A percentile compares a stretch with the other conserved stretches of the same genome.
Conservation (phyloP, 2,797 vertebrate species). For the Danio choprae region DNA sequence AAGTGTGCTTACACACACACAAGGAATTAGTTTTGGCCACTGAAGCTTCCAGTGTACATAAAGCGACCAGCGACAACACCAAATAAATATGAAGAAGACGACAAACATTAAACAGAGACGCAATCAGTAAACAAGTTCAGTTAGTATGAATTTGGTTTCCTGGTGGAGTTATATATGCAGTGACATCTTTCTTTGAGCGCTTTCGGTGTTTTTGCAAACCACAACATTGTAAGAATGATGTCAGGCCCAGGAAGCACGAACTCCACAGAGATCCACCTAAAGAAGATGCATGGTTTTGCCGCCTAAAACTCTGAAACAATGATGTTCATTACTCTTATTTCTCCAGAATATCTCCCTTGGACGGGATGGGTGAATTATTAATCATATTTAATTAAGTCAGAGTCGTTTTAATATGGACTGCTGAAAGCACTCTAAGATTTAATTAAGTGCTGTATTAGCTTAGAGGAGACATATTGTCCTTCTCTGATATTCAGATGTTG, state of each 20-base stretch:
- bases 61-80: too few species aligned
- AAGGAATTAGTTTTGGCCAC: too few species aligned
- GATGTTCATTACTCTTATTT: conserved; percentile 49
- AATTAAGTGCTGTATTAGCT: conserved; percentile 61
- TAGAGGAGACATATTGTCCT: conserved; percentile 50
- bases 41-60: too few species aligned
- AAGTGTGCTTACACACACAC: too few species aligned
- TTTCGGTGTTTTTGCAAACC: not conserved
- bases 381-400: conserved; percentile 59
- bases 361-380: conserved; percentile 47
- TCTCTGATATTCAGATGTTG: conserved; percentile 35
- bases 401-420: conserved; percentile 53
- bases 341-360: conserved; percentile 41
- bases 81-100: too few species aligned
- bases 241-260: not conserved
- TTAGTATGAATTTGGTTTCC: not conserved
- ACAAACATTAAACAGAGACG: too few species aligned
- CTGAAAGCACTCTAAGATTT: conserved; percentile 48
- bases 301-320: not conserved
- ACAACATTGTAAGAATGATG: not conserved
- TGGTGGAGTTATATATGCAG: not conserved
- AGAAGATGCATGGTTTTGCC: not conserved
- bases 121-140: too few species aligned
- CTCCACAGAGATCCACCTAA: conserved; percentile 18
- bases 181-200: not conserved